phyloP scores from a whole-genome alignment of 2,888 invertebrate species.

The Timandra comae region DNA sequence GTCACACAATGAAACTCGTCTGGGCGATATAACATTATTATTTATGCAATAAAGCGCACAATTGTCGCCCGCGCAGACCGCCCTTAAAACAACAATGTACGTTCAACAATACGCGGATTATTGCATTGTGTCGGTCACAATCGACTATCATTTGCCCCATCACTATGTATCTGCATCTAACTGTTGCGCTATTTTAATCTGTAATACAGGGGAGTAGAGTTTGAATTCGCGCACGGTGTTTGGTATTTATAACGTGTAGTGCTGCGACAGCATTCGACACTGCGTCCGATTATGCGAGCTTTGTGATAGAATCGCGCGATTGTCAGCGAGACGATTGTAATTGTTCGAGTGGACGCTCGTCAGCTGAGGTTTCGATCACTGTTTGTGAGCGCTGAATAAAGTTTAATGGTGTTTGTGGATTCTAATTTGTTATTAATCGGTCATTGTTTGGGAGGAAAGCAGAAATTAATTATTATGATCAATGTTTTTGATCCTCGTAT shows the following conservation, averaged over 20 bases:
- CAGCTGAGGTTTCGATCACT: slow-evolving; percentile 52
- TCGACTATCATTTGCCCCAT: slow-evolving; percentile 53
- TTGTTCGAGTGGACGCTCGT: slow-evolving; percentile 65
- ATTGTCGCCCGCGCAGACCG: slow-evolving; percentile 66
- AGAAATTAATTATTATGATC: no score
- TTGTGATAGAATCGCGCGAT: slow-evolving; percentile 73
- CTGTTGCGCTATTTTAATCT: slow-evolving; percentile 13
- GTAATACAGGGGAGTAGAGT: slow-evolving; percentile 16
- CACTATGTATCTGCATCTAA: slow-evolving; percentile 34
- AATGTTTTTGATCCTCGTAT: no score
- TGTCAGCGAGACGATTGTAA: slow-evolving; percentile 75
- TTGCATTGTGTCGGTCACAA: slow-evolving; percentile 75
- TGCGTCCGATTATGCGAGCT: slow-evolving; percentile 71
- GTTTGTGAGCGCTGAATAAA: slow-evolving; percentile 38
- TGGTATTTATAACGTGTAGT: slow-evolving; percentile 41
- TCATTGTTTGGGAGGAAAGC: background rate
- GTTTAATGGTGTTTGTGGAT: no score
- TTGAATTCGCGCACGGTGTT: slow-evolving; percentile 17
- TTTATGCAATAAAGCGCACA: slow-evolving; percentile 75
- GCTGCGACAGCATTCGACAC: slow-evolving; percentile 43
- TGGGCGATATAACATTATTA: slow-evolving; percentile 72
- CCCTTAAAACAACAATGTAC: slow-evolving; percentile 77
- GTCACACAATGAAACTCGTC: slow-evolving; percentile 59
- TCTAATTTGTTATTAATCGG: no score
- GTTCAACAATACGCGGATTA: slow-evolving; percentile 75